These are phyloP conservation scores for Caligus rogercresseyi DNA, from an alignment of 1,140 invertebrate species.

Conservation along the genomic window DNA sequence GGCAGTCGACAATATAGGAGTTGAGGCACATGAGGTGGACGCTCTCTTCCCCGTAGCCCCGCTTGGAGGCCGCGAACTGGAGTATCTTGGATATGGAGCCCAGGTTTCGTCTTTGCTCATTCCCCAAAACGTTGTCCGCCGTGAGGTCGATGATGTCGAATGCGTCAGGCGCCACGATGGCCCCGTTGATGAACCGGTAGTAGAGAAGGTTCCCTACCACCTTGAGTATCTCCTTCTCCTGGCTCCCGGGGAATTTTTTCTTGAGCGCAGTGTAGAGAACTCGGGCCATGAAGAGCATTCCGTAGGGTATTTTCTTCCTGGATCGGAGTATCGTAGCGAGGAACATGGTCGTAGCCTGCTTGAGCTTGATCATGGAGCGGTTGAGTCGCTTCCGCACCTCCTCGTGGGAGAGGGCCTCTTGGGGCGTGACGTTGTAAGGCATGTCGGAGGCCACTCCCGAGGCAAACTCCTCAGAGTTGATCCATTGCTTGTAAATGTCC, in stretches of 20 bases:
- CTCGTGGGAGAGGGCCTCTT: conserved; percentile 46
- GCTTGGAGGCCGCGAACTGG: conserved; percentile 60
- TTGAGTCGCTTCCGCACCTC: conserved; percentile 45
- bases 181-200: conserved; percentile 62
- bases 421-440: conserved; percentile 46
- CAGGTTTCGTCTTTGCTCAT: conserved; percentile 54
- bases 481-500: conserved; percentile 60
- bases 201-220: conserved; percentile 62
- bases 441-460: conserved; percentile 45
- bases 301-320: conserved; percentile 50
- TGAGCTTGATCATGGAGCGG: conserved; percentile 41
- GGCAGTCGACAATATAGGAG: conserved; percentile 55
- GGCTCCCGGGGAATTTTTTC: conserved; percentile 48
- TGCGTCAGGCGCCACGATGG: conserved; percentile 60
- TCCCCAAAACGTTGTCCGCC: conserved; percentile 42
- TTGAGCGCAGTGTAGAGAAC: conserved; percentile 43
- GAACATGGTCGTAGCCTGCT: conserved; percentile 44
- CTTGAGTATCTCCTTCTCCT: conserved; percentile 59
- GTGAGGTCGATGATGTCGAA: conserved; percentile 51
- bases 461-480: conserved; percentile 54
- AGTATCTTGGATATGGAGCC: conserved; percentile 63
- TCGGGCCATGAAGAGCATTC: conserved; percentile 55
- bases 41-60: conserved; percentile 57
- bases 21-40: conserved; percentile 52
- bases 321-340: conserved; percentile 43